phyloP scores from a whole-genome alignment of 2,888 invertebrate species.

The Ypsolopha sequella region DNA sequence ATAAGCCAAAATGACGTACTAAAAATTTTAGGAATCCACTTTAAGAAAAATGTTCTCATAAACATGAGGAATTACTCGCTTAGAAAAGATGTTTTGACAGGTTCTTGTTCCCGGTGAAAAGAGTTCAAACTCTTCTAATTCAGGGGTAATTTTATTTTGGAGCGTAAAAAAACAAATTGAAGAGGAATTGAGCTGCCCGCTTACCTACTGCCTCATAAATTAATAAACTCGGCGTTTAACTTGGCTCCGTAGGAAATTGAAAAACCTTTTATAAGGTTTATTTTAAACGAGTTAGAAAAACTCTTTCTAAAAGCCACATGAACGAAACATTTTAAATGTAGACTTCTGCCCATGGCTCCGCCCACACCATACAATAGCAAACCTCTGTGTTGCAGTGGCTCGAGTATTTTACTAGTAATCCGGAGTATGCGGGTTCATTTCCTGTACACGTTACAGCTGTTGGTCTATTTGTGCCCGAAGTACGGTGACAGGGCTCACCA shows the following conservation, averaged over 20 bases:
- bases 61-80: background rate
- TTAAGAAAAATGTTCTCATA: background rate
- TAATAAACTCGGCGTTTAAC: background rate
- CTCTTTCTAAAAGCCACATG: too few species aligned
- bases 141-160: background rate
- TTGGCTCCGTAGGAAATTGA: background rate
- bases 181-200: background rate
- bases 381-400: too few species aligned
- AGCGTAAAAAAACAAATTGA: background rate
- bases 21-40: background rate
- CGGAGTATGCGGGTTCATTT: too few species aligned
- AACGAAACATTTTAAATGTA: too few species aligned
- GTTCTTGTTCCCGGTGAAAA: background rate
- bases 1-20: too few species aligned
- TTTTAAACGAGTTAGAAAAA: too few species aligned
- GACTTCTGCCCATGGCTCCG: too few species aligned
- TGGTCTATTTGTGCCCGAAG: too few species aligned
- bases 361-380: too few species aligned
- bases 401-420: too few species aligned
- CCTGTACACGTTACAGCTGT: too few species aligned
- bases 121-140: background rate
- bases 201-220: background rate
- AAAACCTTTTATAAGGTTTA: background rate
- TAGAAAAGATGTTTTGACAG: background rate
- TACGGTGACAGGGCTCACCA: too few species aligned